These are phyloP conservation scores for Drosophila meridiana DNA, from an alignment of 2,888 invertebrate genomes.

Conservation along the genomic window DNA sequence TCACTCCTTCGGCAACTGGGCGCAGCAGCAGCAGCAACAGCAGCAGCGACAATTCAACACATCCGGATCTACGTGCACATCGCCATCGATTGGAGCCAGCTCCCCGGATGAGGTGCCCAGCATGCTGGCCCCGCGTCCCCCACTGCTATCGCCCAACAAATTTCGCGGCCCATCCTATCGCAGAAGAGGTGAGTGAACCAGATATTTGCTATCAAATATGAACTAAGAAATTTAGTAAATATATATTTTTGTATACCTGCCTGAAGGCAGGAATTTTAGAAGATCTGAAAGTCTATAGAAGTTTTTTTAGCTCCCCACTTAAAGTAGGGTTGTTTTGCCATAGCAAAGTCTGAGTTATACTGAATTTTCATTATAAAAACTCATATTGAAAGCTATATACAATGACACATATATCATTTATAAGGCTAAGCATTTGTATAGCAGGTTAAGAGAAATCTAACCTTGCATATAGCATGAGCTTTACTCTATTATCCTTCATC, in stretches of 20 bases:
- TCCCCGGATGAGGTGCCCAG: conserved; percentile 85
- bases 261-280: neutral
- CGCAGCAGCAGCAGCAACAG: conserved; percentile 68
- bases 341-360: neutral
- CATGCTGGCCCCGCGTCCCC: conserved; percentile 85
- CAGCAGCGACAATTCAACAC: conserved; percentile 58
- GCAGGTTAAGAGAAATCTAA: neutral
- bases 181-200: conserved; percentile 81
- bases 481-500: too few species aligned
- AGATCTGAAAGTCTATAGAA: neutral
- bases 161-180: conserved; percentile 79
- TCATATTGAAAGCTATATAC: neutral
- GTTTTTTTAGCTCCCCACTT: neutral
- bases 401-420: neutral
- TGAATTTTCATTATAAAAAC: neutral
- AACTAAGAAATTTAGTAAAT: neutral
- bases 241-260: neutral
- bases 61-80: conserved; percentile 63
- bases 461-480: too few species aligned
- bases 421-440: neutral
- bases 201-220: conserved; percentile 1
- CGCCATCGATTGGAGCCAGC: conserved; percentile 72
- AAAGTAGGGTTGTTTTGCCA: neutral
- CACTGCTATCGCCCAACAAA: conserved; percentile 82
- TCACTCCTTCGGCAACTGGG: conserved; percentile 85